Conservation (phyloP, 1,140 invertebrate species). For the Sminthurinus signatus region DNA sequence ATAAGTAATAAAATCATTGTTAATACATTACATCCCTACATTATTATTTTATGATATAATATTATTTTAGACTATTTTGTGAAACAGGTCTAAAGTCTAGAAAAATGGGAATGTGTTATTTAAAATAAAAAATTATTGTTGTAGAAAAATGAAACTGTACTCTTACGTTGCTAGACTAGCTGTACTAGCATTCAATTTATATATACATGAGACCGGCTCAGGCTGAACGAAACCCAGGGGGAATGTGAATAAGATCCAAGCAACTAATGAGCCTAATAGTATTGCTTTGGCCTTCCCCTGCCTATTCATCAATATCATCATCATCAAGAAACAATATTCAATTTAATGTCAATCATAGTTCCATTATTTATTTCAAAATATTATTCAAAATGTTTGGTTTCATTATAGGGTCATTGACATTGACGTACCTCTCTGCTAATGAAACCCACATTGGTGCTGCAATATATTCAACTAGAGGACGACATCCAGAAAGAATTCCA, state of each 20-base stretch:
- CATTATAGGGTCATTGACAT: neutral
- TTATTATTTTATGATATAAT: too few relatives aligned
- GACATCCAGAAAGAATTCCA: conserved; percentile 80
- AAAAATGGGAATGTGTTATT: too few relatives aligned
- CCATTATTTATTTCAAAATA: too few relatives aligned
- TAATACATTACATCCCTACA: too few relatives aligned
- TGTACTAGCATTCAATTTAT: conserved; percentile 64
- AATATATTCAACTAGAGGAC: conserved; percentile 96
- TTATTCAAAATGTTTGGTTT: neutral
- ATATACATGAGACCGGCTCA: conserved; percentile 76
- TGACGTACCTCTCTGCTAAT: conserved; percentile 72
- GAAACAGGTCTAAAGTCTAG: too few relatives aligned
- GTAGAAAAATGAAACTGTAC: too few relatives aligned
- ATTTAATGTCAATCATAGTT: too few relatives aligned
- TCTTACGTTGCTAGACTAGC: conserved; percentile 41
- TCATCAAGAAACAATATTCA: too few relatives aligned
- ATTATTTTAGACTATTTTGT: too few relatives aligned
- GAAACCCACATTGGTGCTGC: conserved; percentile 96
- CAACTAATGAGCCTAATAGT: conserved; percentile 80
- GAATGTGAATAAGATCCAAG: conserved; percentile 95
- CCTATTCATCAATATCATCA: conserved; percentile 45
- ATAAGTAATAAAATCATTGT: too few relatives aligned
- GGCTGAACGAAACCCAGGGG: conserved; percentile 93
- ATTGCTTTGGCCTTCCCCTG: conserved; percentile 81
- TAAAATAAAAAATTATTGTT: neutral